These are phyloP conservation scores for Girardinus metallicus DNA, from an alignment of 2,797 vertebrate genomes.

Conservation along the genomic window DNA sequence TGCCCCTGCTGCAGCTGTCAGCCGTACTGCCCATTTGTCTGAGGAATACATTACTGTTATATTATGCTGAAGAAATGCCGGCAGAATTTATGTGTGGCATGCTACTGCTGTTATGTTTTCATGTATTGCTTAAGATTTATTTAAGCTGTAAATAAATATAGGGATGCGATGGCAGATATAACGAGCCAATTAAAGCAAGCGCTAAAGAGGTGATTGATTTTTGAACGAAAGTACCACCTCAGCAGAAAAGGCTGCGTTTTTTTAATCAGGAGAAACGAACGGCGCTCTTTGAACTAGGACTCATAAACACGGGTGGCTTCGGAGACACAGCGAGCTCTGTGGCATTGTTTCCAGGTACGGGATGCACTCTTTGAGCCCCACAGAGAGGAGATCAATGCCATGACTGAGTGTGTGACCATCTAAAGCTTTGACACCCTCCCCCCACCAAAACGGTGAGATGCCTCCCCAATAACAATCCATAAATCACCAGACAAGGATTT, in stretches of 20 bases:
- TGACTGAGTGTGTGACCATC: background rate
- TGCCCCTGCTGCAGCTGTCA: background rate
- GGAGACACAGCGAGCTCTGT: background rate
- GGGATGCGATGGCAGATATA: background rate
- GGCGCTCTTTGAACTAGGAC: background rate
- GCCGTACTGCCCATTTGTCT: background rate
- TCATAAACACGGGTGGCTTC: background rate
- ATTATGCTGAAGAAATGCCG: background rate
- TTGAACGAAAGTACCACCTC: background rate
- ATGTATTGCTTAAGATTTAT: background rate
- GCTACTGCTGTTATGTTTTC: background rate
- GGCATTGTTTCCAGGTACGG: background rate
- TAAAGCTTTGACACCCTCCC: background rate
- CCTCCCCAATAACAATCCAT: background rate
- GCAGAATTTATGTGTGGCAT: background rate
- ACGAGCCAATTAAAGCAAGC: background rate
- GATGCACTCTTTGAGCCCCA: background rate
- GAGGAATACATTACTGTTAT: background rate
- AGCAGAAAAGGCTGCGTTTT: background rate
- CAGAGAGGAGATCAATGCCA: background rate
- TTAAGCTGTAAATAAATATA: background rate
- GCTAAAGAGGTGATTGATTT: background rate
- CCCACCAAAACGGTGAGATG: background rate
- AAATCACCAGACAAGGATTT: background rate
- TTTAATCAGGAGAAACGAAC: background rate